These are phyloP conservation scores for Strix aluco DNA, from an alignment of 2,113 vertebrate genomes.

Conservation along the genomic window DNA sequence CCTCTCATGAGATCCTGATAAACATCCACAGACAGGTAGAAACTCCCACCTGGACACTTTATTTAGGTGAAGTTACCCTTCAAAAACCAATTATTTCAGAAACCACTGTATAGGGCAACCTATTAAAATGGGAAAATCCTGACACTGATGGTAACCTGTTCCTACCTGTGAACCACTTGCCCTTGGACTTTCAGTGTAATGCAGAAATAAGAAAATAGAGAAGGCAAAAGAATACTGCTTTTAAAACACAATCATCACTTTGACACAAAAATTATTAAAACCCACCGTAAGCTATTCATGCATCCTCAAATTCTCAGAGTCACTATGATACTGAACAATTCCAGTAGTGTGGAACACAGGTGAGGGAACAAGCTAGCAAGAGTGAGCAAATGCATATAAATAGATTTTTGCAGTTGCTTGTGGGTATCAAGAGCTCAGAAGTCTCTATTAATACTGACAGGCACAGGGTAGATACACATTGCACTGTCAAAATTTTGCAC, in stretches of 20 bases:
- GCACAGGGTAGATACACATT: not conserved
- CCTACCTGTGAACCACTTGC: not conserved
- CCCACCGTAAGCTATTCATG: not conserved
- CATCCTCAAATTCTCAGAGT: not conserved
- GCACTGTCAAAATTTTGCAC: not conserved
- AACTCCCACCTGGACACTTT: not conserved
- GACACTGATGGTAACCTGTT: not conserved
- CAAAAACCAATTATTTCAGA: not conserved
- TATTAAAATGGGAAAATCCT: not conserved
- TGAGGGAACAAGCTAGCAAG: not conserved
- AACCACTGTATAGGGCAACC: not conserved
- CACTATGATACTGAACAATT: not conserved
- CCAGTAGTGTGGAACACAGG: not conserved
- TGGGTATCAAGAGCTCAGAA: not conserved
- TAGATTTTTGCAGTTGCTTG: conserved; percentile 29
- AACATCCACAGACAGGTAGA: not conserved
- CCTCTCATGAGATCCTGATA: not conserved
- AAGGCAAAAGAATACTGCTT: not conserved
- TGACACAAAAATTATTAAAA: not conserved
- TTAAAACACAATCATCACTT: not conserved
- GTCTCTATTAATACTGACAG: conserved; percentile 25
- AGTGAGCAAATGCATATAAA: conserved; percentile 38
- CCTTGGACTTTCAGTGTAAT: not conserved
- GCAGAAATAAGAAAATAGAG: not conserved
- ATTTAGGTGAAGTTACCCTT: not conserved